Conservation (phyloP, 2,113 vertebrate genomes). For the Scalopus aquaticus region DNA sequence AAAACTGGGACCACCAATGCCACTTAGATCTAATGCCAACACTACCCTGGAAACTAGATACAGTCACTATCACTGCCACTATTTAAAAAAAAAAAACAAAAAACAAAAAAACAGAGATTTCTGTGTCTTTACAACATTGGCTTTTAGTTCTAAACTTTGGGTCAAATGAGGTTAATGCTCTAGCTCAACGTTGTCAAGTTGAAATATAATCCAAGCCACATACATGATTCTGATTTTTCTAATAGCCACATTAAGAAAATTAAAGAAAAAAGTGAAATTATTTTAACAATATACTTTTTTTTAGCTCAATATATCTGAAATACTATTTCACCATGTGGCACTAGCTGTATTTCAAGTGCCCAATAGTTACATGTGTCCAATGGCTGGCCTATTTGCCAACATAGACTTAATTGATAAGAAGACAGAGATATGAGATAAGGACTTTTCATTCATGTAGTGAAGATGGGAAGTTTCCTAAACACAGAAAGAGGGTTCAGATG, state of each 20-base stretch:
- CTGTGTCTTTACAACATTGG: background rate
- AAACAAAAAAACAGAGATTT: background rate
- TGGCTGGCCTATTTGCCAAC: background rate
- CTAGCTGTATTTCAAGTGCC: background rate
- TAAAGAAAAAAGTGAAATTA: background rate
- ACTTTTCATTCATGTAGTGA: background rate
- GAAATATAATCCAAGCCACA: background rate
- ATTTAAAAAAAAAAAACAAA: background rate
- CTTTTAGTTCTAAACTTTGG: background rate
- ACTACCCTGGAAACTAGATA: background rate
- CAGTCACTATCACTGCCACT: background rate
- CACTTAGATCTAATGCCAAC: background rate
- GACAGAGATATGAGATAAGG: background rate
- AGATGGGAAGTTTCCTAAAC: background rate
- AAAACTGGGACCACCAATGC: background rate
- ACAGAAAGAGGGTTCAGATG: background rate
- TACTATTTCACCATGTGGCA: background rate
- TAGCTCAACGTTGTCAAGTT: background rate
- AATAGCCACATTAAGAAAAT: background rate
- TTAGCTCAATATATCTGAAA: background rate
- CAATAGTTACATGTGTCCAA: background rate
- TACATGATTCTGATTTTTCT: background rate
- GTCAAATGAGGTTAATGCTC: background rate
- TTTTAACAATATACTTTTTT: constrained; percentile 28
- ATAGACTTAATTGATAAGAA: background rate